Evolutionary conservation across 2,888 invertebrate species (phyloP).

Genomic region (Busseola fusca): DNA sequence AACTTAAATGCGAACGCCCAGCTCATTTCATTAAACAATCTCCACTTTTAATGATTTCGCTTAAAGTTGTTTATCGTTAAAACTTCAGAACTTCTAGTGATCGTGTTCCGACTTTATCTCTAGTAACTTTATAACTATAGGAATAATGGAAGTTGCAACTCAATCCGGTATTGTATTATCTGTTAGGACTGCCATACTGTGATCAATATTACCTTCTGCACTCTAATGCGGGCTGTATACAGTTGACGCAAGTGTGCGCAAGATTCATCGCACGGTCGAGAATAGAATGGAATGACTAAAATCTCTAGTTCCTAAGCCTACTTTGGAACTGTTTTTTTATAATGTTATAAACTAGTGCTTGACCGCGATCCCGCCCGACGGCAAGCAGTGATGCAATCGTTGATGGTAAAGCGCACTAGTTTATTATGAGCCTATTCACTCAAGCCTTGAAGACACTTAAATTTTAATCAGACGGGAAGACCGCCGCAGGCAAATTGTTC

Average conservation of each 20-base stretch:
- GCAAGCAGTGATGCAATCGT: no score
- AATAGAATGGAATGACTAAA: background rate
- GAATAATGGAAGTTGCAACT: conserved; percentile 38
- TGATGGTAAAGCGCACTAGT: no score
- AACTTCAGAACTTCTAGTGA: conserved; percentile 55
- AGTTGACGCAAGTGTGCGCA: background rate
- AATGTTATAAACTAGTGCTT: no score
- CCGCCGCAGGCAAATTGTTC: no score
- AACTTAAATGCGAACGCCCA: conserved; percentile 23
- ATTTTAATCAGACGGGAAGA: no score
- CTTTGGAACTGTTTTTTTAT: no score
- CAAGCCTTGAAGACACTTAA: no score
- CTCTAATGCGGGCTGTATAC: background rate
- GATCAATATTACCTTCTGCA: background rate
- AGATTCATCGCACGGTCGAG: no score
- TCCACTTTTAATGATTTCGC: conserved; percentile 49
- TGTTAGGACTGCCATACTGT: background rate
- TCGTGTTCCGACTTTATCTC: conserved; percentile 45
- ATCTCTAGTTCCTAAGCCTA: background rate
- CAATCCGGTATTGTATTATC: conserved; percentile 27
- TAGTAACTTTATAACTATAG: conserved; percentile 42
- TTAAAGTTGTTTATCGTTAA: conserved; percentile 51
- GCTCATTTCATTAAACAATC: conserved; percentile 42
- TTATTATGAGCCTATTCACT: no score
- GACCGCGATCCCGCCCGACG: no score